phyloP scores from a whole-genome alignment of 2,888 invertebrate genomes.

The Plagiodera versicolora region DNA sequence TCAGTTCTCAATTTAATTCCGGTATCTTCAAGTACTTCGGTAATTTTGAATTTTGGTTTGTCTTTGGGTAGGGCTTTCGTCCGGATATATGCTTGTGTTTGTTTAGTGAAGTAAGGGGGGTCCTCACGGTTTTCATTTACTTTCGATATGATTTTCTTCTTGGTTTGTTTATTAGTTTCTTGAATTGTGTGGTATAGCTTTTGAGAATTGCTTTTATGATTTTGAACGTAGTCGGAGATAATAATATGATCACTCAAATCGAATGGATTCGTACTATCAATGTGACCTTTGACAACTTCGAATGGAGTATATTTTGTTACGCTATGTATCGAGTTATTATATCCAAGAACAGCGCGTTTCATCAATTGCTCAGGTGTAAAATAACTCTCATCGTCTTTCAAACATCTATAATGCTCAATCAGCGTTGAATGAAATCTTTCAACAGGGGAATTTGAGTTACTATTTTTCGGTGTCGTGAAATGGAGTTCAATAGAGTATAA shows the following conservation, averaged over 20 bases:
- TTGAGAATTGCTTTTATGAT: constrained; percentile 7
- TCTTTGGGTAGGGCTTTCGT: constrained; percentile 2
- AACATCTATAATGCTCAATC: constrained; percentile 6
- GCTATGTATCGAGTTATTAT: constrained; percentile 13
- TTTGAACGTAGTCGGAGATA: background rate
- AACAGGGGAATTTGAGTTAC: constrained; percentile 13
- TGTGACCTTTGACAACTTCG: constrained; percentile 14
- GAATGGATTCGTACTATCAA: constrained; percentile 9
- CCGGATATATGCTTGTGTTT: constrained; percentile 2
- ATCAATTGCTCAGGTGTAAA: constrained; percentile 4
- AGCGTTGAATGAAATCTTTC: constrained; percentile 6
- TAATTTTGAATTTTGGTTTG: constrained; percentile 20
- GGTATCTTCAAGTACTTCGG: background rate
- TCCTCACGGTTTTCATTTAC: constrained; percentile 4
- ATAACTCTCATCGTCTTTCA: background rate
- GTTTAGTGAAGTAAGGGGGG: constrained; percentile 6
- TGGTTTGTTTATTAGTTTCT: background rate
- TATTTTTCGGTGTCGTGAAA: constrained; percentile 11
- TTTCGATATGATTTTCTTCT: constrained; percentile 1
- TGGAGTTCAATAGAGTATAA: constrained; percentile 14
- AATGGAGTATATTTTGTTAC: constrained; percentile 12
- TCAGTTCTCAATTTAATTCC: background rate
- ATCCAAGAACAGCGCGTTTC: constrained; percentile 9
- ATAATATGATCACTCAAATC: constrained; percentile 6
- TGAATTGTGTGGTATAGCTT: background rate